These are phyloP conservation scores for Tragelaphus eurycerus DNA, from an alignment of 2,797 vertebrate genomes.

Conservation along the genomic window DNA sequence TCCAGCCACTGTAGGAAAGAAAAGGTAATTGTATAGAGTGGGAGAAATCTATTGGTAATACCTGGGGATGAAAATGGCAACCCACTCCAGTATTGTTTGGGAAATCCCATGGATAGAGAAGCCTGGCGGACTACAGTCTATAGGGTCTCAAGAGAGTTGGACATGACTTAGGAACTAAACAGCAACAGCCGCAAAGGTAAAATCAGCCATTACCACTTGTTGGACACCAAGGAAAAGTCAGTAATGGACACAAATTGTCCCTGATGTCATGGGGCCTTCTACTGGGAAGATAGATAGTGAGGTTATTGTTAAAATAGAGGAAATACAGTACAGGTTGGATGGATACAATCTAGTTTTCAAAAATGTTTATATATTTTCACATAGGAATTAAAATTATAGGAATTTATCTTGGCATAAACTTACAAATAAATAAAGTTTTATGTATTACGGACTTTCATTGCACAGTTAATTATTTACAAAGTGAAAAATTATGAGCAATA, in stretches of 20 bases:
- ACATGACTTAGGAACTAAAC: background rate
- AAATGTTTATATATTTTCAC: background rate
- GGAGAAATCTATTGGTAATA: background rate
- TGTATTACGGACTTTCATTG: background rate
- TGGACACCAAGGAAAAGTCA: background rate
- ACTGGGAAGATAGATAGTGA: background rate
- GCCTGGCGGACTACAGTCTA: background rate
- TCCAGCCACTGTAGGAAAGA: background rate
- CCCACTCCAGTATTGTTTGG: background rate
- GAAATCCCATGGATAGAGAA: background rate
- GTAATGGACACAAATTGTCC: background rate
- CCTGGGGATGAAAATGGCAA: background rate
- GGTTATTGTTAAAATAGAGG: background rate
- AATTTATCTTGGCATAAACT: background rate
- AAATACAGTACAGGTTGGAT: background rate
- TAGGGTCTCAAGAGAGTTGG: background rate
- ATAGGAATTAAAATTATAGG: background rate
- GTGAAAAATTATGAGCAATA: background rate
- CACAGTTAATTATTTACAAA: background rate
- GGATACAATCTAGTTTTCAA: background rate
- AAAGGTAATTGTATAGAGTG: background rate
- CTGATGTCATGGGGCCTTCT: background rate
- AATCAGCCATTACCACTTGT: background rate
- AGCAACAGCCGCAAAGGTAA: background rate
- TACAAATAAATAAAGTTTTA: background rate